A percentile compares a stretch with the other conserved stretches of the same genome.
phyloP scores from a whole-genome alignment of 2,888 invertebrate genomes.

The Seira ritae region DNA sequence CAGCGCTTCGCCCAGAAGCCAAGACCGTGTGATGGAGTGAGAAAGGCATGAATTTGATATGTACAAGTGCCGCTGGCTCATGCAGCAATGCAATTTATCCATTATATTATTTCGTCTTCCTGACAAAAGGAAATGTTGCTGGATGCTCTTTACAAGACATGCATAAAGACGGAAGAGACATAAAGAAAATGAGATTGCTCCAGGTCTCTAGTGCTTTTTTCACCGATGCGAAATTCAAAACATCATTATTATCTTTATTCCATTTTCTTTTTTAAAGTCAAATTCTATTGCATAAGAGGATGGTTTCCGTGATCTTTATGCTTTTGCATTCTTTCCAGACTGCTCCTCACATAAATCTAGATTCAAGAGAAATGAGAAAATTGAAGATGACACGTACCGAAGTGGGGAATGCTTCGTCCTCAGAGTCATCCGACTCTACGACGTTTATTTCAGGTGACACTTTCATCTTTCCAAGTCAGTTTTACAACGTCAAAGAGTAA shows the following conservation, averaged over 20 bases:
- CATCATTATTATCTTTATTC: conserved; percentile 5
- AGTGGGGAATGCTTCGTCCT: conserved; percentile 71
- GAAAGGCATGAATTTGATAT: conserved; percentile 7
- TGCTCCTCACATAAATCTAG: conserved; percentile 38
- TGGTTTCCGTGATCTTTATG: neutral
- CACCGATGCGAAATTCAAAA: conserved; percentile 13
- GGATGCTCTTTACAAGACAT: neutral
- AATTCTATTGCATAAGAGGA: too few relatives aligned
- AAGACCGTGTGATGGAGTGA: neutral
- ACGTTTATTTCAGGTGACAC: conserved; percentile 69
- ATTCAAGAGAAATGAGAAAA: conserved; percentile 48
- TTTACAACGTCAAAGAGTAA: conserved; percentile 11
- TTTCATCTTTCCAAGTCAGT: conserved; percentile 49
- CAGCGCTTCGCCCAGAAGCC: conserved; percentile 48
- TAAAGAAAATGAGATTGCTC: conserved; percentile 5
- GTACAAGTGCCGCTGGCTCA: conserved; percentile 10
- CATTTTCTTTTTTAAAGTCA: neutral
- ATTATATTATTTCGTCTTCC: too few relatives aligned
- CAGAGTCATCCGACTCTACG: conserved; percentile 72
- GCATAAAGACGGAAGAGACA: neutral
- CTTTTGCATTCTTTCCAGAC: neutral
- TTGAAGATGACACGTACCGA: conserved; percentile 64
- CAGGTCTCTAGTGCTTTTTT: neutral
- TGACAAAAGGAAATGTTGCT: neutral
- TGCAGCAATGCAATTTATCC: too few relatives aligned